phyloP scores from a whole-genome alignment of 2,888 invertebrate species.

The Chloromyia formosa region DNA sequence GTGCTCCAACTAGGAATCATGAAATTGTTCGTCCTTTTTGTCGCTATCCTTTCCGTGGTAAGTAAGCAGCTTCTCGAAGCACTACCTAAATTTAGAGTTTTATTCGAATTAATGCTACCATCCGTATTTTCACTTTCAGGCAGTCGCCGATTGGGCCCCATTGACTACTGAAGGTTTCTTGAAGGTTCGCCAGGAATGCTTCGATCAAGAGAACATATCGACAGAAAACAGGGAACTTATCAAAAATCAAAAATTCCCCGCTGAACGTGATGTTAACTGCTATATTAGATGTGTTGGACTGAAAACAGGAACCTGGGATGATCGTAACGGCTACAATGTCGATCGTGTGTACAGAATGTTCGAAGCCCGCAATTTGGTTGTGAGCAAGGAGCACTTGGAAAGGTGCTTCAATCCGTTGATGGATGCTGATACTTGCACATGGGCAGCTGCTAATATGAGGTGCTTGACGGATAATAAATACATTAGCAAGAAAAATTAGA shows the following conservation, averaged over 20 bases:
- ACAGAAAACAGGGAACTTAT: background rate
- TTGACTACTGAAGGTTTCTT: background rate
- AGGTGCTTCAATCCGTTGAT: background rate
- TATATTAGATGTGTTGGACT: background rate
- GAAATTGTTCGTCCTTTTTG: no score
- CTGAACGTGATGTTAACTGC: background rate
- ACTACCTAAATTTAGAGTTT: no score
- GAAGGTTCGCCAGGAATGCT: background rate
- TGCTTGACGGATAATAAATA: background rate
- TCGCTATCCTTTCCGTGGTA: no score
- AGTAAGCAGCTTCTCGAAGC: no score
- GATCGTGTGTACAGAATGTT: background rate
- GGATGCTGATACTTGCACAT: background rate
- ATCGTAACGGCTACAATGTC: background rate
- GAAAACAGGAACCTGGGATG: constrained; percentile 1
- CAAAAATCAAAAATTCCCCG: no score
- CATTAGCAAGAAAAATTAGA: background rate
- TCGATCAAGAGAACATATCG: background rate
- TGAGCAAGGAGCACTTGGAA: background rate
- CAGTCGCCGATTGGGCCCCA: background rate
- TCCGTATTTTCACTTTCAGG: background rate
- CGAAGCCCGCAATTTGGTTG: no score
- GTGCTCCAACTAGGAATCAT: no score
- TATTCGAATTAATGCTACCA: no score
- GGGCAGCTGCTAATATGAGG: background rate